Percentiles rank a stretch among this genome's conserved stretches.
phyloP scores from a whole-genome alignment of 2,797 vertebrate genomes.

The Karalla daura region DNA sequence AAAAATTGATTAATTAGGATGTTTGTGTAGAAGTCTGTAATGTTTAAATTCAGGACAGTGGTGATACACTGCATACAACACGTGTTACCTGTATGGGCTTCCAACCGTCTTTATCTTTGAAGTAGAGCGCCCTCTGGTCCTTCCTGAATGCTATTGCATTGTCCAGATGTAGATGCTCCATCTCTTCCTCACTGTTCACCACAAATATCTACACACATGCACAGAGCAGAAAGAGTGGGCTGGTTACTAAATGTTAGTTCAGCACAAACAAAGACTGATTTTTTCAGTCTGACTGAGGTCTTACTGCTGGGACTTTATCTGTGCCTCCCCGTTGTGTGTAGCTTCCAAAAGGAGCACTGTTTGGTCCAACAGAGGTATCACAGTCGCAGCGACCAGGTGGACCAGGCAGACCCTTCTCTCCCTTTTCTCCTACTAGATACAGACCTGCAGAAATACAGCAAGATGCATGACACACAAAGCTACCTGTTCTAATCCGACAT shows the following conservation, averaged over 20 bases:
- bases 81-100: constrained; percentile 92
- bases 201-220: constrained; percentile 90
- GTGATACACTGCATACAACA: not conserved
- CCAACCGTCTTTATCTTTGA: constrained; percentile 94
- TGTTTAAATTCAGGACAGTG: no score
- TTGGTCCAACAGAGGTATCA: constrained; percentile 74
- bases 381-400: constrained; percentile 91
- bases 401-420: constrained; percentile 91
- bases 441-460: no score
- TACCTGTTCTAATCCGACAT: not conserved
- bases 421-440: constrained; percentile 91
- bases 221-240: not conserved
- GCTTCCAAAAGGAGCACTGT: constrained; percentile 85
- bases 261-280: not conserved
- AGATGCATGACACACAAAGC: not conserved
- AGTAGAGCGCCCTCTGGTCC: constrained; percentile 95
- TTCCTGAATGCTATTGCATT: constrained; percentile 94
- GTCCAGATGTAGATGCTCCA: constrained; percentile 86
- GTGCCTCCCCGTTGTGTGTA: constrained; percentile 80
- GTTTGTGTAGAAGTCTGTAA: no score
- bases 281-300: constrained; percentile 19
- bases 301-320: constrained; percentile 90
- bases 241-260: not conserved
- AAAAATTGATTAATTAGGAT: no score
- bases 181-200: constrained; percentile 92